phyloP scores from a whole-genome alignment of 2,888 invertebrate species.

The Drosophila neoperkinsi region DNA sequence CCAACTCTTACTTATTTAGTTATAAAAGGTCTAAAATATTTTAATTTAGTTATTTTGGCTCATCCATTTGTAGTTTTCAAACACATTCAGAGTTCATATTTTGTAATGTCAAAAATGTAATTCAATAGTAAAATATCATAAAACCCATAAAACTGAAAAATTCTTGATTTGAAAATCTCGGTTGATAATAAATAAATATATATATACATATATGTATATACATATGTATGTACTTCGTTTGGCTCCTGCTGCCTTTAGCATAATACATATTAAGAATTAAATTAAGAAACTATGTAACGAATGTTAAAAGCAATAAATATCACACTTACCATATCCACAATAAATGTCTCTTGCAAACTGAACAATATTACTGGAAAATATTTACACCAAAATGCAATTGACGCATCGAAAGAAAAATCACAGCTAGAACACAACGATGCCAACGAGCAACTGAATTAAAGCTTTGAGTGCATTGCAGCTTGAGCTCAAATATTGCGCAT shows the following conservation, averaged over 20 bases:
- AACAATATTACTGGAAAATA: slow-evolving; percentile 9
- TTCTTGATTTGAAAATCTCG: not conserved
- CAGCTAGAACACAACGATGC: slow-evolving; percentile 28
- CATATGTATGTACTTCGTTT: not conserved
- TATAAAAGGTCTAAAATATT: not conserved
- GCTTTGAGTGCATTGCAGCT: slow-evolving; percentile 39
- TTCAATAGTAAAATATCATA: not conserved
- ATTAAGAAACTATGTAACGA: not conserved
- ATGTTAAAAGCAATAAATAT: too few species aligned
- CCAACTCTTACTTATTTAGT: not conserved
- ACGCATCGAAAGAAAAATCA: slow-evolving; percentile 22
- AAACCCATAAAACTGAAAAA: not conserved
- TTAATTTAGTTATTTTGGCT: not conserved
- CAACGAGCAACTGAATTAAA: slow-evolving; percentile 29
- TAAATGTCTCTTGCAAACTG: not conserved
- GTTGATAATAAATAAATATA: not conserved
- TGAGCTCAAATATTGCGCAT: slow-evolving; percentile 41
- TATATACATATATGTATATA: not conserved
- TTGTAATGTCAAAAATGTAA: not conserved
- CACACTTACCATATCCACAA: slow-evolving; percentile 27
- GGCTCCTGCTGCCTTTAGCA: not conserved
- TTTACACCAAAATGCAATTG: slow-evolving; percentile 26
- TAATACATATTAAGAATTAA: not conserved
- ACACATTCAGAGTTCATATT: not conserved
- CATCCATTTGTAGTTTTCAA: not conserved